phyloP scores from a whole-genome alignment of 2,888 invertebrate genomes.

The Glomeris marginata region DNA sequence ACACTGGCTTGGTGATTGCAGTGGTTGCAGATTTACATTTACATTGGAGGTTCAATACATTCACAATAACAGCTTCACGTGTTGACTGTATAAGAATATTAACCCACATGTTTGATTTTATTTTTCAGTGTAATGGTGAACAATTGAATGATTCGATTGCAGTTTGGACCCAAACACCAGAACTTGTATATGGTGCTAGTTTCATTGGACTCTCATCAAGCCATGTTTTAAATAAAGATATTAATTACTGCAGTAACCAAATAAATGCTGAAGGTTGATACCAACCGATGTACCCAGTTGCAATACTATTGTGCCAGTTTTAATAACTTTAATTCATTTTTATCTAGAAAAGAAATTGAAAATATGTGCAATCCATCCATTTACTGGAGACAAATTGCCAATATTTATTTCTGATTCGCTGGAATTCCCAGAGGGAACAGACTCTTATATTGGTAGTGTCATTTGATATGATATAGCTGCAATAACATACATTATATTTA shows the following conservation, averaged over 20 bases:
- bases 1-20: constrained; percentile 79
- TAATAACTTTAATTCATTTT: background rate
- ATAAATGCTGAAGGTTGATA: too few species aligned
- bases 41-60: constrained; percentile 28
- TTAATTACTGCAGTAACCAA: too few species aligned
- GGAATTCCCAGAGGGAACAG: constrained; percentile 46
- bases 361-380: constrained; percentile 47
- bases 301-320: too few species aligned
- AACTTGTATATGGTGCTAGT: too few species aligned
- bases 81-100: background rate
- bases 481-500: constrained; percentile 14
- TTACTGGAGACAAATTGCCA: constrained; percentile 46
- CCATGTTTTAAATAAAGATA: background rate
- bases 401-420: constrained; percentile 47
- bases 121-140: background rate
- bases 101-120: background rate
- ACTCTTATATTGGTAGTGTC: constrained; percentile 45
- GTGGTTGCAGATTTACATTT: constrained; percentile 58
- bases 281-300: too few species aligned
- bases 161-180: too few species aligned
- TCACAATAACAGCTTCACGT: background rate
- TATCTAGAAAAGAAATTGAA: constrained; percentile 11
- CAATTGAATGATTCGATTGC: background rate
- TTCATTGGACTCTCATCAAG: too few species aligned
- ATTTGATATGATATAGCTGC: background rate